Conservation (phyloP, 2,888 invertebrate genomes). For the Leptodirus hochenwartii region DNA sequence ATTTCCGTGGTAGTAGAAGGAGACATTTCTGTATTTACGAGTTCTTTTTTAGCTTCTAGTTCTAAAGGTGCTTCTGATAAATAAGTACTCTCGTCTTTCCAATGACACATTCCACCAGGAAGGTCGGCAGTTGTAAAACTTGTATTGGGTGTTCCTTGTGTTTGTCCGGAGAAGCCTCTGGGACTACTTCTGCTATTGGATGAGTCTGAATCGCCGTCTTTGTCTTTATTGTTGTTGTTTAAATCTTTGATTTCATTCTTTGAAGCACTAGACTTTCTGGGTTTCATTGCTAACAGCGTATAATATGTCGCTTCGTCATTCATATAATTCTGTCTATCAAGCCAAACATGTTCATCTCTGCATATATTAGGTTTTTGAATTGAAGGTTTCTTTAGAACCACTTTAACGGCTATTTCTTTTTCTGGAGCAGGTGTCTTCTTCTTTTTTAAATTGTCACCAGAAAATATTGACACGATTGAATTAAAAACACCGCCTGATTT, state of each 20-base stretch:
- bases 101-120: constrained; percentile 64
- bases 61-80: constrained; percentile 38
- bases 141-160: constrained; percentile 23
- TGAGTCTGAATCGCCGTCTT: constrained; percentile 39
- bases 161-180: constrained; percentile 1
- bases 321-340: constrained; percentile 39
- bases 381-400: too few species aligned
- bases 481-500: too few species aligned
- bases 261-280: constrained; percentile 12
- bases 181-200: constrained; percentile 31
- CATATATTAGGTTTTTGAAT: too few species aligned
- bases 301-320: constrained; percentile 47
- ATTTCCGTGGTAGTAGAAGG: too few species aligned
- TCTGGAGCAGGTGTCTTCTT: too few species aligned
- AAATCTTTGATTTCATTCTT: constrained; percentile 17
- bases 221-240: constrained; percentile 36
- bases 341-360: constrained; percentile 38
- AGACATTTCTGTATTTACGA: too few species aligned
- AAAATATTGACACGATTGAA: too few species aligned
- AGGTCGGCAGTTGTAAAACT: constrained; percentile 52
- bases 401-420: too few species aligned
- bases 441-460: too few species aligned
- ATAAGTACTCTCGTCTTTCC: constrained; percentile 67
- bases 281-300: constrained; percentile 31
- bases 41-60: too few species aligned